Evolutionary conservation across 2,113 vertebrate genomes (phyloP).

Genomic region (Leptocoma aspasia): DNA sequence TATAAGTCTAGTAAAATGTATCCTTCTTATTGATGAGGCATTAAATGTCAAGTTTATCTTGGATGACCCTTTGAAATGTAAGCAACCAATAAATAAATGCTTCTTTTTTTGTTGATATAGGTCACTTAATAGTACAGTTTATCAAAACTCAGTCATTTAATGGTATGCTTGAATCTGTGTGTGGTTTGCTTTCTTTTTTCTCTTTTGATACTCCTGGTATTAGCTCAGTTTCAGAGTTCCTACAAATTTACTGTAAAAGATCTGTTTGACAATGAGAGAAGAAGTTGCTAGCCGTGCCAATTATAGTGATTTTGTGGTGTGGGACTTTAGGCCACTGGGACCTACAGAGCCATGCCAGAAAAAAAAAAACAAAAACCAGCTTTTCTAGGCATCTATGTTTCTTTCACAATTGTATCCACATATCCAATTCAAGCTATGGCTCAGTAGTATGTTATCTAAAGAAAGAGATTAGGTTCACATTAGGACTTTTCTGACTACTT

Average conservation of each 20-base stretch:
- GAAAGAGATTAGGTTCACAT: slow-evolving; percentile 29
- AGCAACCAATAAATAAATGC: slow-evolving; percentile 4
- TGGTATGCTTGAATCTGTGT: slow-evolving; percentile 31
- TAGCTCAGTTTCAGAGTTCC: slow-evolving; percentile 37
- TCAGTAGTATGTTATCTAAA: slow-evolving; percentile 29
- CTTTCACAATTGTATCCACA: slow-evolving; percentile 26
- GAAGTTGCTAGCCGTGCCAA: slow-evolving; percentile 44
- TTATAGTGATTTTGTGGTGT: slow-evolving; percentile 61
- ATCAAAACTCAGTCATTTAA: slow-evolving; percentile 27
- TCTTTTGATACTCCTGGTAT: slow-evolving; percentile 33
- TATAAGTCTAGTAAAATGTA: neutral
- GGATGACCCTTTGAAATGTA: neutral
- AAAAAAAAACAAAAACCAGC: neutral
- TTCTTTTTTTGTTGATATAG: neutral
- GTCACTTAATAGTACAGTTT: slow-evolving; percentile 6
- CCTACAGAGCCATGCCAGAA: neutral
- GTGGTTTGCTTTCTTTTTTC: slow-evolving; percentile 48
- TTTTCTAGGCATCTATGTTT: slow-evolving; percentile 30
- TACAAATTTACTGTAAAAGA: slow-evolving; percentile 67
- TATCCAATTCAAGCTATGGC: neutral
- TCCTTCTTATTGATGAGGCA: neutral
- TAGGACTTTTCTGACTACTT: neutral
- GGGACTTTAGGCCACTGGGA: slow-evolving; percentile 28
- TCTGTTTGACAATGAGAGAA: slow-evolving; percentile 58
- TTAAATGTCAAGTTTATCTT: slow-evolving; percentile 15